Percentiles rank a stretch among this genome's conserved stretches.
Conservation (phyloP, 2,888 invertebrate genomes). For the Diarsia mendica region DNA sequence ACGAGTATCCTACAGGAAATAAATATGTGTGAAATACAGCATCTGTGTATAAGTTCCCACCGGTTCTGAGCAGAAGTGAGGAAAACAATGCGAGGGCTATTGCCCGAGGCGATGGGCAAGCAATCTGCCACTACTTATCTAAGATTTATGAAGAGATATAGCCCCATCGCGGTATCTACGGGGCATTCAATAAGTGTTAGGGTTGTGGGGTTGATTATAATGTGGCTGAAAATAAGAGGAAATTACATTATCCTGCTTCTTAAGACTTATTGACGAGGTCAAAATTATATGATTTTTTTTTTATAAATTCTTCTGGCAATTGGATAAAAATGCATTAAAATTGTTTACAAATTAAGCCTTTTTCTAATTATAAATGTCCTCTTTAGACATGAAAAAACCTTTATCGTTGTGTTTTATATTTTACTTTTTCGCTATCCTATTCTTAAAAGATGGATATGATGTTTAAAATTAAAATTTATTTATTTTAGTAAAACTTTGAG, state of each 20-base stretch:
- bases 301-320: not conserved
- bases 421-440: not conserved
- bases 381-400: not conserved
- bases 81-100: constrained; percentile 43
- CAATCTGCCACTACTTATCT: constrained; percentile 53
- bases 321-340: not conserved
- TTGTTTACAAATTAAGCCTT: no score
- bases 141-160: constrained; percentile 46
- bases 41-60: constrained; percentile 47
- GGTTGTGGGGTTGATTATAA: constrained; percentile 17
- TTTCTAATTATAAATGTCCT: not conserved
- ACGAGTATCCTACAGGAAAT: not conserved
- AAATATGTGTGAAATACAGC: constrained; percentile 21
- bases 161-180: constrained; percentile 19
- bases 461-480: not conserved
- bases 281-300: not conserved
- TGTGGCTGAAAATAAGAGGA: constrained; percentile 9
- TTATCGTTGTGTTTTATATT: not conserved
- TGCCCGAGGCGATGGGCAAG: constrained; percentile 35
- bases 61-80: constrained; percentile 40
- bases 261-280: not conserved
- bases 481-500: not conserved
- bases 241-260: not conserved
- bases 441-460: not conserved
- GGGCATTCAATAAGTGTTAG: constrained; percentile 34